Conservation (phyloP, 1,140 invertebrate genomes). For the Physella acuta region DNA sequence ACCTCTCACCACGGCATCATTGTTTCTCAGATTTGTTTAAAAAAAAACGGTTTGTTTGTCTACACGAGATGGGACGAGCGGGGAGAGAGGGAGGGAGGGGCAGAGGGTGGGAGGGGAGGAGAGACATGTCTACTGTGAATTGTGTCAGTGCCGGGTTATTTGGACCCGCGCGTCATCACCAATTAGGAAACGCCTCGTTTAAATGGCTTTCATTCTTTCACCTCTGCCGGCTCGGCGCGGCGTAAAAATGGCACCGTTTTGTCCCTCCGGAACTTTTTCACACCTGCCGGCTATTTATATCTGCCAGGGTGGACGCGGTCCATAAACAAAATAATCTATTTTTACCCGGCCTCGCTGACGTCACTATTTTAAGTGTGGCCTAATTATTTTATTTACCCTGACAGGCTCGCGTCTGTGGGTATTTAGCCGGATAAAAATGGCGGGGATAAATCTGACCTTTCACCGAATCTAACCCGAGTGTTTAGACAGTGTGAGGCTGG, state of each 20-base stretch:
- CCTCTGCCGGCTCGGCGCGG: neutral
- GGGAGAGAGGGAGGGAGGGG: neutral
- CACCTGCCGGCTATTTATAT: conserved; percentile 5
- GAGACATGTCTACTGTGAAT: no score
- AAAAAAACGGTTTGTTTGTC: no score
- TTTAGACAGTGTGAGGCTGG: no score
- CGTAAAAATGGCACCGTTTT: neutral
- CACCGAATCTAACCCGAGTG: no score
- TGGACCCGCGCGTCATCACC: neutral
- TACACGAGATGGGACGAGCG: neutral
- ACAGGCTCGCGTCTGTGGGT: neutral
- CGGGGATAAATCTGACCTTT: no score
- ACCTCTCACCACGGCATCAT: no score
- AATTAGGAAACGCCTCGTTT: neutral
- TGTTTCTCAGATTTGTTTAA: no score
- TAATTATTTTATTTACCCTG: neutral
- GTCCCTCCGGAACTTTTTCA: neutral
- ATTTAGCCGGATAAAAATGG: neutral
- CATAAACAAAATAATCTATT: neutral
- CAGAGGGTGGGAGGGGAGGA: neutral
- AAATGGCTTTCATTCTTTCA: neutral
- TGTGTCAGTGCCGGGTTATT: no score
- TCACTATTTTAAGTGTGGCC: no score
- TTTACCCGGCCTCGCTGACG: no score
- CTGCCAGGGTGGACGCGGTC: conserved; percentile 1